A percentile compares a stretch with the other conserved stretches of the same genome.
phyloP scores from a whole-genome alignment of 2,113 vertebrate genomes.

The Pristiophorus japonicus region DNA sequence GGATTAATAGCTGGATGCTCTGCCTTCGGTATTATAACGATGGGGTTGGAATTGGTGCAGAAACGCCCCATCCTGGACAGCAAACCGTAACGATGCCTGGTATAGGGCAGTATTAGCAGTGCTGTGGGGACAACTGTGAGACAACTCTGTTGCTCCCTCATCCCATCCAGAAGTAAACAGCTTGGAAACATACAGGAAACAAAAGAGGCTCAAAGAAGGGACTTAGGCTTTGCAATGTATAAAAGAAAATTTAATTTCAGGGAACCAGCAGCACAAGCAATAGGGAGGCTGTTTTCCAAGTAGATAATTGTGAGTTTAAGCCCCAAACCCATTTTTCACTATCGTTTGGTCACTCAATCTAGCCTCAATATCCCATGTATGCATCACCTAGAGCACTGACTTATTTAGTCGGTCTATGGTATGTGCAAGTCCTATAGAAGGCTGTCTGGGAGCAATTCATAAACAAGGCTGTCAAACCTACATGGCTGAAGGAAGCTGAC shows the following conservation, averaged over 20 bases:
- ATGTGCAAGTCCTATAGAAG: not conserved
- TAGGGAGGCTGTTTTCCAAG: too few relatives aligned
- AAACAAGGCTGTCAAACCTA: not conserved
- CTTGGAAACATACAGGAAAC: not conserved
- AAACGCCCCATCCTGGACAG: not conserved
- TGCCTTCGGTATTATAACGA: too few relatives aligned
- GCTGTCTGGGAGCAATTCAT: not conserved
- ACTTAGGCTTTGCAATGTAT: not conserved
- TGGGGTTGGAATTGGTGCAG: not conserved
- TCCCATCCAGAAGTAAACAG: not conserved
- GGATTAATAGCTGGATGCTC: too few relatives aligned
- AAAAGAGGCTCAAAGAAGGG: not conserved
- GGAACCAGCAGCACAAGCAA: not conserved
- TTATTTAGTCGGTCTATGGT: not conserved
- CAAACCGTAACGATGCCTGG: not conserved
- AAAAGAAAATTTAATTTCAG: not conserved
- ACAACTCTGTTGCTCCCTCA: not conserved
- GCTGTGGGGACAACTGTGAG: not conserved
- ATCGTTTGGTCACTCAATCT: too few relatives aligned
- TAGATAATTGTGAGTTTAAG: too few relatives aligned
- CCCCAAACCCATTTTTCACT: too few relatives aligned
- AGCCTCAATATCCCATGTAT: too few relatives aligned
- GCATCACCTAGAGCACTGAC: too few relatives aligned
- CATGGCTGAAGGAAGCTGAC: not conserved
- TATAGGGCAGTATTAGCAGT: not conserved